phyloP scores from a whole-genome alignment of 2,797 vertebrate genomes.

The Carcharodon carcharias region DNA sequence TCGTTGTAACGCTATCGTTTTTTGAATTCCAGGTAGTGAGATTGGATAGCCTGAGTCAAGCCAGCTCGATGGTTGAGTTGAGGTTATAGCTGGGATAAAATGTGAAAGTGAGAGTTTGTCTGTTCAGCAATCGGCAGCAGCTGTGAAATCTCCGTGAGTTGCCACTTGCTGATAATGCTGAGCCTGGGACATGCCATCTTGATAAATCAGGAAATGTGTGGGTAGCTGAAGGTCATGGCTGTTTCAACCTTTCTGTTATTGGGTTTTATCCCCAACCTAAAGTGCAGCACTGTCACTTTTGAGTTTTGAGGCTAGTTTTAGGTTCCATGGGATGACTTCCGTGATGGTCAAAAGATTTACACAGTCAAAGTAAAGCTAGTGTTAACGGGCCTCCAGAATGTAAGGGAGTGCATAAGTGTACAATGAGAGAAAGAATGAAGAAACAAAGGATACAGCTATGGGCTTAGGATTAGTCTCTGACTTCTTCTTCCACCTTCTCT shows the following conservation, averaged over 20 bases:
- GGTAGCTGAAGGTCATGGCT: conserved; percentile 22
- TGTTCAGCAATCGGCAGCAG: conserved; percentile 31
- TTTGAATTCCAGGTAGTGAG: conserved; percentile 54
- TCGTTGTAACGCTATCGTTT: conserved; percentile 52
- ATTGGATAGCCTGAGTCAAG: conserved; percentile 54
- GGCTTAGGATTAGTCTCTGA: background rate
- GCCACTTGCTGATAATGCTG: conserved; percentile 27
- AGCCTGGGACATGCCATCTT: conserved; percentile 17
- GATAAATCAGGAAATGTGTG: background rate
- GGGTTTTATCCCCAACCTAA: background rate
- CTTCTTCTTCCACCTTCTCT: background rate
- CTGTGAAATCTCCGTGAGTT: conserved; percentile 25
- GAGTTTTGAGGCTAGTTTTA: background rate
- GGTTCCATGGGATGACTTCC: background rate
- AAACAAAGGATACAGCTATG: background rate
- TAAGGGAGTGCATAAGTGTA: background rate
- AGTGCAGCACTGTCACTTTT: background rate
- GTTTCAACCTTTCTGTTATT: background rate
- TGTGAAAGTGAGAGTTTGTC: conserved; percentile 45
- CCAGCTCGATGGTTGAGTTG: conserved; percentile 47
- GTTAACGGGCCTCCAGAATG: background rate
- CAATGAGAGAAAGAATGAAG: background rate
- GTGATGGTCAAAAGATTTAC: background rate
- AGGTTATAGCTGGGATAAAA: conserved; percentile 52
- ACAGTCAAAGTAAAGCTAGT: background rate